A percentile compares a stretch with the other conserved stretches of the same genome.
phyloP scores from a whole-genome alignment of 2,888 invertebrate species.

The Machimus atricapillus region DNA sequence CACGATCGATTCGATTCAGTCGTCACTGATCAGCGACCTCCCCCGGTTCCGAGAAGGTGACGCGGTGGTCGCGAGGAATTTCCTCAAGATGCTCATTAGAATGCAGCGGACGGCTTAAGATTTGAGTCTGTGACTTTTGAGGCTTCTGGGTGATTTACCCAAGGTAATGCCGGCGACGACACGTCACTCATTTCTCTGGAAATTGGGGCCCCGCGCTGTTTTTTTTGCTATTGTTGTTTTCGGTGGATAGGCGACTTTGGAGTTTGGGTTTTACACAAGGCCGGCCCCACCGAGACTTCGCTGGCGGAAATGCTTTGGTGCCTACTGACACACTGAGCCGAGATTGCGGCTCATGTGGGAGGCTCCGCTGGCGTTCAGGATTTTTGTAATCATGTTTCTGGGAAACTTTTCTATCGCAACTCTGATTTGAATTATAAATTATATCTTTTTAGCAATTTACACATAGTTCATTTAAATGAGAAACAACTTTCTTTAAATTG shows the following conservation, averaged over 20 bases:
- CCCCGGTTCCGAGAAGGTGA: neutral
- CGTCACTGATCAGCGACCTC: neutral
- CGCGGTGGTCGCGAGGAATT: constrained; percentile 1
- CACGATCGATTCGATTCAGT: neutral
- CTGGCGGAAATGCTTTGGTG: neutral
- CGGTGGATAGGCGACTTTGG: neutral
- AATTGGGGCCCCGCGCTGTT: neutral
- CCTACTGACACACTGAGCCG: neutral
- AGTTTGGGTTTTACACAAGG: constrained; percentile 41
- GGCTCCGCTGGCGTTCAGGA: neutral
- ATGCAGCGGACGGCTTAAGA: constrained; percentile 48
- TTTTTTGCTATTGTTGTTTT: constrained; percentile 13
- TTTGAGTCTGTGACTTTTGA: constrained; percentile 22
- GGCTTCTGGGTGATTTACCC: constrained; percentile 44
- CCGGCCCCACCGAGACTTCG: neutral
- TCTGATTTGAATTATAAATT: neutral
- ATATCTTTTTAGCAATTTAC: neutral
- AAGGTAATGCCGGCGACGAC: constrained; percentile 14
- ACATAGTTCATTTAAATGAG: neutral
- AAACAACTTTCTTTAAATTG: neutral
- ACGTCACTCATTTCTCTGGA: constrained; percentile 13
- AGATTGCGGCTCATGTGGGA: neutral
- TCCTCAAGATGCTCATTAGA: constrained; percentile 48
- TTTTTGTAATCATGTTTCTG: neutral
- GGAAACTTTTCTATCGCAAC: neutral